Conservation (phyloP, 1,140 invertebrate species). For the Mizuhopecten yessoensis region DNA sequence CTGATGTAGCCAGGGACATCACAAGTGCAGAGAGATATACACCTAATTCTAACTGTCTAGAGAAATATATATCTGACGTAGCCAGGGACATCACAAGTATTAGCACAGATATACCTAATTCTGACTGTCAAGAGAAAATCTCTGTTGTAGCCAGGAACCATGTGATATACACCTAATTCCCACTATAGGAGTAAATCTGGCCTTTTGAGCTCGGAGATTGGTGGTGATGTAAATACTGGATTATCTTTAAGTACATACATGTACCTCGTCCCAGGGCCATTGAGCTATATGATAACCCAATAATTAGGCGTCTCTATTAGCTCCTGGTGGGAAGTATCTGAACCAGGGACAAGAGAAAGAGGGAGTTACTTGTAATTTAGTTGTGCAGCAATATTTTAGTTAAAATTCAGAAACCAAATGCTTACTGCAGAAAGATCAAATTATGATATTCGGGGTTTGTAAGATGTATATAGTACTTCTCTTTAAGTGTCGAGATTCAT, state of each 20-base stretch:
- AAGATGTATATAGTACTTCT: background rate
- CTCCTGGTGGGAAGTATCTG: background rate
- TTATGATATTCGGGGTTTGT: background rate
- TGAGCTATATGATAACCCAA: background rate
- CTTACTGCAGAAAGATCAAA: background rate
- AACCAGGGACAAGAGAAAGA: background rate
- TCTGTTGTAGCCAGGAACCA: background rate
- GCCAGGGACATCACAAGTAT: conserved; percentile 20
- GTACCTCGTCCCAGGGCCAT: background rate
- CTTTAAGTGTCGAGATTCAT: background rate
- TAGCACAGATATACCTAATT: background rate
- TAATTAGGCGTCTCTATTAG: background rate
- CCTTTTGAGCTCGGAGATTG: background rate
- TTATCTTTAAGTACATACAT: background rate
- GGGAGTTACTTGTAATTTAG: background rate
- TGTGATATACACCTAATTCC: background rate
- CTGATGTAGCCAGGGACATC: background rate
- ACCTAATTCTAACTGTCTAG: background rate
- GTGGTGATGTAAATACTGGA: background rate
- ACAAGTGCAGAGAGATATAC: background rate
- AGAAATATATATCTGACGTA: background rate
- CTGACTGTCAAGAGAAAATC: conserved; percentile 4
- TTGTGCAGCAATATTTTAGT: background rate
- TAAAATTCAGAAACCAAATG: background rate
- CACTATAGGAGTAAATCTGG: background rate